Evolutionary conservation across 2,113 vertebrate species (phyloP).

Genomic region (Melanostigma gelatinosum): DNA sequence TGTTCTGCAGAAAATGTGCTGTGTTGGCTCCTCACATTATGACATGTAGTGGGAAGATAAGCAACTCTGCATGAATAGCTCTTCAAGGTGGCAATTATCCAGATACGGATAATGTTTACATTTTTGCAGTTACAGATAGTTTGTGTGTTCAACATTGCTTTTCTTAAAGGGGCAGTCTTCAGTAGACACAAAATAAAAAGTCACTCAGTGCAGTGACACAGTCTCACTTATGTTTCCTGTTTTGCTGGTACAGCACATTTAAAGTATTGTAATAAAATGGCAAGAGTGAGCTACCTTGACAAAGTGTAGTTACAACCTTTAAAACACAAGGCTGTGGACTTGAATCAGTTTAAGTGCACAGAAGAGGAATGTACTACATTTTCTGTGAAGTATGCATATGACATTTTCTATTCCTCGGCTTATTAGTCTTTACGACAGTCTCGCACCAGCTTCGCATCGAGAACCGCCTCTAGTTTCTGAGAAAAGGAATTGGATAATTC

Average conservation of each 20-base stretch:
- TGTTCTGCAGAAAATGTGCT: conserved; percentile 28
- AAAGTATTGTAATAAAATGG: not conserved
- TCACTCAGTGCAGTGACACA: not conserved
- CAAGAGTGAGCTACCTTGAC: not conserved
- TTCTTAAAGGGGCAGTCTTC: conserved; percentile 4
- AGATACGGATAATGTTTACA: conserved; percentile 7
- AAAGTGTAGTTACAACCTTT: conserved; percentile 8
- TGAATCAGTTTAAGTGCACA: not conserved
- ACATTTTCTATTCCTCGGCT: conserved; percentile 29
- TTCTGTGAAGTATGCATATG: conserved; percentile 18
- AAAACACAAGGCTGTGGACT: not conserved
- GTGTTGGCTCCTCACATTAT: conserved; percentile 11
- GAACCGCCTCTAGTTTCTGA: not conserved
- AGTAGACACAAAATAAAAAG: not conserved
- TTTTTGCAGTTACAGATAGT: not conserved
- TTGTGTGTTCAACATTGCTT: not conserved
- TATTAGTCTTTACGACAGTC: conserved; percentile 39
- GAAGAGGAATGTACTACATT: not conserved
- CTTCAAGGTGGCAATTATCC: conserved; percentile 7
- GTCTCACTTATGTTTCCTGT: not conserved
- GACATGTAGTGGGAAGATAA: conserved; percentile 23
- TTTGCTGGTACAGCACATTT: not conserved
- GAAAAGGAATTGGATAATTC: conserved; percentile 33
- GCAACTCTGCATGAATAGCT: conserved; percentile 27
- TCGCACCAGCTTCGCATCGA: not conserved